Conservation (phyloP, 92 coral and sea anemone genomes). For the Phenganax marumi region DNA sequence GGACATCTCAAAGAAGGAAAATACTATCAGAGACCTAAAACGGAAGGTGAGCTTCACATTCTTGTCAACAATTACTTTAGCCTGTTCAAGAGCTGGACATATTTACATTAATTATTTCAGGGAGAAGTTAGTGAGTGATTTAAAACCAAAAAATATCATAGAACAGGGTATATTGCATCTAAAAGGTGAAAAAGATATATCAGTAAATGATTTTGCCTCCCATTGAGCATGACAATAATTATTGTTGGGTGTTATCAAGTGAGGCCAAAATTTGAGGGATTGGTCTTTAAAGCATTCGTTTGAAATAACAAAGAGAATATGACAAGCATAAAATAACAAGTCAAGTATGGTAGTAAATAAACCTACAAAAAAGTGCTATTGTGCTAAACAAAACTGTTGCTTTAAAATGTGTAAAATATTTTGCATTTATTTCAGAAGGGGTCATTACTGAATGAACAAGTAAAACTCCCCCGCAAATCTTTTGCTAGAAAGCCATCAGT, state of each 20-base stretch:
- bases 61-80: not conserved
- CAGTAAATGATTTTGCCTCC: too few species aligned
- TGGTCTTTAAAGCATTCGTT: too few species aligned
- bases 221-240: too few species aligned
- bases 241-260: too few species aligned
- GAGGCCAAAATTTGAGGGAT: too few species aligned
- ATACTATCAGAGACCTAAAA: not conserved
- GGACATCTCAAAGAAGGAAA: not conserved
- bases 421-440: conserved; percentile 9
- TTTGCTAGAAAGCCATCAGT: conserved; percentile 15
- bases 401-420: conserved; percentile 27
- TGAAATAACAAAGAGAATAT: too few species aligned
- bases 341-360: conserved; percentile 34
- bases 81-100: not conserved
- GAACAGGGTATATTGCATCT: too few species aligned
- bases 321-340: not conserved
- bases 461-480: conserved; percentile 11
- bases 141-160: too few species aligned
- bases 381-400: conserved; percentile 9
- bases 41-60: not conserved
- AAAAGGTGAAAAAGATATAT: too few species aligned
- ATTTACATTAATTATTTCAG: not conserved
- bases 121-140: too few species aligned
- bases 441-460: not conserved
- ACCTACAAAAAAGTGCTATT: conserved; percentile 29